Base-by-base conservation (phyloP, 2,888 invertebrate species). In the Seira sanloemensis region DNA sequence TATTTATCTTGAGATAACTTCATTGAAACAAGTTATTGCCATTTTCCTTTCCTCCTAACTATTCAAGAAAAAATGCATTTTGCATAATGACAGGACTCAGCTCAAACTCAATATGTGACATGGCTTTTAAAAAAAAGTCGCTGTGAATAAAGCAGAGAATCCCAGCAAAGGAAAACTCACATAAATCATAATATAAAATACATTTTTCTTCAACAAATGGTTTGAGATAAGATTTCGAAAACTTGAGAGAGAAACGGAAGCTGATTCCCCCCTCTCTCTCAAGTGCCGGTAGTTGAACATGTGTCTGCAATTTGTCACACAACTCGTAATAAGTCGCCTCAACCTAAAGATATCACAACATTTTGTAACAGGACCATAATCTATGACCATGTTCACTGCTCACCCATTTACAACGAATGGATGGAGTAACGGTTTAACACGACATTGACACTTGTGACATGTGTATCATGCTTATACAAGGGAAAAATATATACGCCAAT, bases 281-380 rank as follows among this genome's bases (percentile, higher is more conserved):
- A 58, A 58, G 58, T 58, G 58, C 58, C 58, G 58, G 58, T 58
- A 58, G 58, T 58, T 58, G 58, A 58, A 58, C 58, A 58, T 58
- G 58, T 18, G n/a, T 58, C 2, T 58, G 58, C n/a, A 58, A 58
- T 58, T 58, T 58, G 58, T 58, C 58, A 58, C 18, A 18, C 58
- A 58, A 58, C 37, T 37, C 4, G 12, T 37, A 7, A n/a, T 58
- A 58, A 58, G 58, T 58, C 58, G n/a, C n/a, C n/a, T n/a, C n/a
- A n/a, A n/a, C n/a, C n/a, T n/a, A n/a, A 58, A 58, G 58, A 58
- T 58, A 58, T 37, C 4, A 37, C 2, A 58, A 58, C 7, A 58
- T 58, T 16, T 58, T 16, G n/a, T 58, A 58, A 58, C 9, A 58
- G 18, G 58, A 58, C 2, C 58, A 58, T 58, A 58, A 58, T 58